Conservation (phyloP, 1,140 invertebrate species). For the Helicoverpa armigera region DNA sequence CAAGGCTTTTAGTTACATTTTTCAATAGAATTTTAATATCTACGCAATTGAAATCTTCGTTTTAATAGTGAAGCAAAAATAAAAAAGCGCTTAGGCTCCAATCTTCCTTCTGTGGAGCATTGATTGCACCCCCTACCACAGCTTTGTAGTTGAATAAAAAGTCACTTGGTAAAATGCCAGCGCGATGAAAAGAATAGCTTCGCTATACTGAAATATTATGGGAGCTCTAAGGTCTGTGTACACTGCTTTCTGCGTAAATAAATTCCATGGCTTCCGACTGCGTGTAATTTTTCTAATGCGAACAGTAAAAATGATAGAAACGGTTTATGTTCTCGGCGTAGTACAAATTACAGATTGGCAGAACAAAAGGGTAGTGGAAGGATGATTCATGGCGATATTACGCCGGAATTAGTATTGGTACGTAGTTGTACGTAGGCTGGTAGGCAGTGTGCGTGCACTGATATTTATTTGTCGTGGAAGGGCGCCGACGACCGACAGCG, state of each 20-base stretch:
- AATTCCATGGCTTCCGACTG: slow-evolving; percentile 32
- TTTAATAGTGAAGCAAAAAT: slow-evolving; percentile 74
- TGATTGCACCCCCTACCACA: slow-evolving; percentile 75
- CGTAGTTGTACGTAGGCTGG: slow-evolving; percentile 19
- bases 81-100: slow-evolving; percentile 68
- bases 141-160: slow-evolving; percentile 82
- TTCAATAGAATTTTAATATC: slow-evolving; percentile 57
- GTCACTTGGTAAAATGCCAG: slow-evolving; percentile 81
- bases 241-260: slow-evolving; percentile 43
- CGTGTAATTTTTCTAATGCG: slow-evolving; percentile 32
- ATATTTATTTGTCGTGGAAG: slow-evolving; percentile 60
- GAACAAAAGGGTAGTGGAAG: slow-evolving; percentile 21
- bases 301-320: slow-evolving; percentile 21
- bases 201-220: slow-evolving; percentile 70
- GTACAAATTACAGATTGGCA: slow-evolving; percentile 2
- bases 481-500: slow-evolving; percentile 61
- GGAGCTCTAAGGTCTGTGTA: slow-evolving; percentile 41
- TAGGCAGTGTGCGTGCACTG: slow-evolving; percentile 42
- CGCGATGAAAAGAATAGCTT: slow-evolving; percentile 77
- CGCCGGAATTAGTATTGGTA: slow-evolving; percentile 23
- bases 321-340: slow-evolving; percentile 31
- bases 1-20: slow-evolving; percentile 41
- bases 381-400: slow-evolving; percentile 42
- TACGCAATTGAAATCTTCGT: slow-evolving; percentile 60
- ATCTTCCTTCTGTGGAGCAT: slow-evolving; percentile 76